phyloP scores from a whole-genome alignment of 1,140 invertebrate species.

The Bombus confusus region DNA sequence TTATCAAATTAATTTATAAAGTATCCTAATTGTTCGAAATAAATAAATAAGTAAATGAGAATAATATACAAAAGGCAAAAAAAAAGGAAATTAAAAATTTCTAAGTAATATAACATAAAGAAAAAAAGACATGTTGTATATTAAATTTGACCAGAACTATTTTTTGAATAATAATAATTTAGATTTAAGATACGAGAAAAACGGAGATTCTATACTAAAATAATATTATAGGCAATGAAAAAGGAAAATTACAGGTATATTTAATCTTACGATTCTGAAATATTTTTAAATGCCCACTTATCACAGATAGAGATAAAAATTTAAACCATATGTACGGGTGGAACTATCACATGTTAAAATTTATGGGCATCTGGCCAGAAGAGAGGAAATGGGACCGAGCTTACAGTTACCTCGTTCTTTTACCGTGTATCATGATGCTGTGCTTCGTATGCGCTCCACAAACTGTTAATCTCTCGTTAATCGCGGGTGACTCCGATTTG shows the following conservation, averaged over 20 bases:
- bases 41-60: neutral
- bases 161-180: neutral
- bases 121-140: too few species aligned
- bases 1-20: too few species aligned
- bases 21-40: neutral
- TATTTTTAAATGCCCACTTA: neutral
- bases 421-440: conserved; percentile 33
- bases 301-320: conserved; percentile 1
- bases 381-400: conserved; percentile 24
- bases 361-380: conserved; percentile 57
- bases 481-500: conserved; percentile 44
- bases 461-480: conserved; percentile 21
- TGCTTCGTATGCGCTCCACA: conserved; percentile 35
- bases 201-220: neutral
- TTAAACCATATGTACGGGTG: conserved; percentile 34
- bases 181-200: neutral
- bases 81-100: neutral
- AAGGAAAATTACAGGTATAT: too few species aligned
- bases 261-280: too few species aligned
- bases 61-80: neutral
- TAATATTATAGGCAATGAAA: neutral
- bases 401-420: conserved; percentile 31
- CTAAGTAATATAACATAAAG: neutral
- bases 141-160: too few species aligned
- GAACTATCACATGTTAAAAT: conserved; percentile 49